Conservation (phyloP, 2,888 invertebrate genomes). For the Callinectes sapidus region DNA sequence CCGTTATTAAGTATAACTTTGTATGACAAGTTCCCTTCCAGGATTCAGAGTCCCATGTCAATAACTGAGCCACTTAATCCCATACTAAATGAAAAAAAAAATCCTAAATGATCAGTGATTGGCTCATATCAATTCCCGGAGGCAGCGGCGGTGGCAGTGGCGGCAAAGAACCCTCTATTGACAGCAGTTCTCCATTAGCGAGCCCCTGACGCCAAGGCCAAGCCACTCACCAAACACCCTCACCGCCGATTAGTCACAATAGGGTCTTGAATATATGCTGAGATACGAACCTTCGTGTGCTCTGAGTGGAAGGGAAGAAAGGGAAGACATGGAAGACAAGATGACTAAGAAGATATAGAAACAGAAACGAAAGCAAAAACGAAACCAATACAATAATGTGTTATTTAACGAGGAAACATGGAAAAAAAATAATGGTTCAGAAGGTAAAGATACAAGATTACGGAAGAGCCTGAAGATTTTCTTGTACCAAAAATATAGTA, state of each 20-base stretch:
- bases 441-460: too few species aligned
- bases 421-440: not conserved
- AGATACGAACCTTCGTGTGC: not conserved
- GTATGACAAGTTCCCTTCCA: not conserved
- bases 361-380: not conserved
- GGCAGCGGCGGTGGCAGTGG: not conserved
- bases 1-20: not conserved
- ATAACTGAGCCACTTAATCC: not conserved
- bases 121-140: not conserved
- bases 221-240: not conserved
- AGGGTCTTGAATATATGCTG: not conserved
- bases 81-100: not conserved
- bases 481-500: not conserved
- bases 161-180: not conserved
- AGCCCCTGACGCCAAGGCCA: not conserved
- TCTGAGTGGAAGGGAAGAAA: not conserved
- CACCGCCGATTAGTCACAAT: not conserved
- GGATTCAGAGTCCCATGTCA: not conserved
- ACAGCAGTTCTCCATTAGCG: slow-evolving; percentile 16
- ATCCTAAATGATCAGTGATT: not conserved
- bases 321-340: not conserved
- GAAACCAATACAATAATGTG: too few species aligned
- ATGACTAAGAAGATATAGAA: not conserved
- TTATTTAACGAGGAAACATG: too few species aligned
- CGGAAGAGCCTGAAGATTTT: too few species aligned